These are phyloP conservation scores for Drosophila biarmipes DNA, from an alignment of 1,140 invertebrate species.

Conservation along the genomic window DNA sequence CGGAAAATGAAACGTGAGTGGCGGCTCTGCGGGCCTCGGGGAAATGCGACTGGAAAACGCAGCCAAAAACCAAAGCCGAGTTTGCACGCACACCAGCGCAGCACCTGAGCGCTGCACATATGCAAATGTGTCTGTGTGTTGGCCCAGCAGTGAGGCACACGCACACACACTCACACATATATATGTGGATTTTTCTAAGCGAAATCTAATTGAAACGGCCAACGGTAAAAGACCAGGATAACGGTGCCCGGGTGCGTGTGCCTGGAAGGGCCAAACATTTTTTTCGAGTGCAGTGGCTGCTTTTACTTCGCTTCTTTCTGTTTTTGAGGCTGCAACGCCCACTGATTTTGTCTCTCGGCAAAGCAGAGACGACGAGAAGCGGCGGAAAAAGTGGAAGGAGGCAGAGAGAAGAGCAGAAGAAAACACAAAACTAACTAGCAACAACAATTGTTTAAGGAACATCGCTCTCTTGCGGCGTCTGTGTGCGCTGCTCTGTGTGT, in stretches of 20 bases:
- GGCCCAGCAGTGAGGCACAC: constrained; percentile 41
- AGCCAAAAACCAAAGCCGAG: constrained; percentile 31
- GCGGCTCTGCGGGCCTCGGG: background rate
- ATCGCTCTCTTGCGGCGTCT: background rate
- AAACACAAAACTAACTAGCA: constrained; percentile 8
- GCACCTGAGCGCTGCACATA: constrained; percentile 32
- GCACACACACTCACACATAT: background rate
- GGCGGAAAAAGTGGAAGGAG: constrained; percentile 15
- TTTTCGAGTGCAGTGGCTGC: constrained; percentile 9
- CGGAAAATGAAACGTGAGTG: constrained; percentile 47
- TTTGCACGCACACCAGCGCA: constrained; percentile 27
- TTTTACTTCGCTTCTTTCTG: constrained; percentile 11
- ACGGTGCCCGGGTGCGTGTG: constrained; percentile 23
- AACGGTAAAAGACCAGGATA: constrained; percentile 54
- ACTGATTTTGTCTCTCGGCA: constrained; percentile 36
- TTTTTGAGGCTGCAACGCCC: constrained; percentile 50
- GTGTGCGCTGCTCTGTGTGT: constrained; percentile 12
- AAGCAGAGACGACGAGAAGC: constrained; percentile 2
- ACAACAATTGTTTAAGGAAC: constrained; percentile 13
- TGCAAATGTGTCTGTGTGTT: constrained; percentile 63
- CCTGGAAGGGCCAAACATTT: background rate
- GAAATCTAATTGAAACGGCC: constrained; percentile 69
- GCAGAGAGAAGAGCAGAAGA: constrained; percentile 3
- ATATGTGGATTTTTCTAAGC: constrained; percentile 49
- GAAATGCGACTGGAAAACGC: background rate